Evolutionary conservation across 2,797 vertebrate species (phyloP), one percentile per base, ranked within the genome.

Genomic region (Enteromius fasciolatus): DNA sequence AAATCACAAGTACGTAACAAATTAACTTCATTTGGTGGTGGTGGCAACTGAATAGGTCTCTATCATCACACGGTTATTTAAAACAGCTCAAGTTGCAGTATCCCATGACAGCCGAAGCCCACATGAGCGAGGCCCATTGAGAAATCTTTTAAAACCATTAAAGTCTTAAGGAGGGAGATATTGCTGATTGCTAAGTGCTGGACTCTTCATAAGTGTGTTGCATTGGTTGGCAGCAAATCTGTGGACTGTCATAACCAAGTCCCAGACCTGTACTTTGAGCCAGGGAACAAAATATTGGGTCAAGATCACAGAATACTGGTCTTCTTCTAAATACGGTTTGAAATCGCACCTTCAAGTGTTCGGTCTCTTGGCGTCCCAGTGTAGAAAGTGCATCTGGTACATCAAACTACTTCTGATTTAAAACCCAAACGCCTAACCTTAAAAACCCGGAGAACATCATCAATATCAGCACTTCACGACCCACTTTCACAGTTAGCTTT

Each of bases 401-500:
- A 79, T 31, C 4, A 41, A 80, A 17, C 18, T 33, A 15, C 33
- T n/a, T 0, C 25, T n/a, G 18, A 36, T 66, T n/a, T 25, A 48
- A 74, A n/a, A 46, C 77, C 77, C 23, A 50, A 46, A 68, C 8
- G 39, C 17, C 20, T 76, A 69, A 68, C 64, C 70, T 25, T 61
- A 57, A 84, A 57, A 54, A 75, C 36, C n/a, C 39, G 0, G 14
- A 33, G 8, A 31, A 6, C 31, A 66, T 64, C 57, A 70, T 73
- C 68, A 33, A 31, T 74, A 70, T 52, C 46, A 63, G 31, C 17
- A 54, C 63, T 61, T 61, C 31, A 36, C 64, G 72, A 74, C 78
- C 78, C 73, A 81, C 64, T 84, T 76, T 84, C 72, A 76, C 39
- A 50, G 61, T 7, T 46, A 11, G 48, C 18, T 44, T 73, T 28